phyloP scores from a whole-genome alignment of 2,113 vertebrate species.

The Isichthys henryi region DNA sequence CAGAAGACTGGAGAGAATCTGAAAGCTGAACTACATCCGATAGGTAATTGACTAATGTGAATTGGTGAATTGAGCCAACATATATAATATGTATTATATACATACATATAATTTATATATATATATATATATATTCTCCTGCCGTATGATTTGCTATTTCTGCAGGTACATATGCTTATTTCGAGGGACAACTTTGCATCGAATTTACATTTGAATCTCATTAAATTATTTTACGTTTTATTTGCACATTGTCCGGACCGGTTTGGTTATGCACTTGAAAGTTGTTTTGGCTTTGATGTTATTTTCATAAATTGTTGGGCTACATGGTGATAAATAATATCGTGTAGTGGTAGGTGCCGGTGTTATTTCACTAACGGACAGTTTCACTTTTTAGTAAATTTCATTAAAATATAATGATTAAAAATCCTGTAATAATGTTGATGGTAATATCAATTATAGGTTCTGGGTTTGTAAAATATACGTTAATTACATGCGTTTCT shows the following conservation, averaged over 20 bases:
- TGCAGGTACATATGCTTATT: neutral
- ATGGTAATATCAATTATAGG: neutral
- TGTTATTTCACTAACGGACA: neutral
- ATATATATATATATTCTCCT: neutral
- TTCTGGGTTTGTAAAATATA: neutral
- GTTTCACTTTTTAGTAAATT: neutral
- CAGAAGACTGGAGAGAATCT: conserved; percentile 13
- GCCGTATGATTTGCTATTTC: neutral
- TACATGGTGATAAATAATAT: neutral
- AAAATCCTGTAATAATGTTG: neutral
- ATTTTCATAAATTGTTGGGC: neutral
- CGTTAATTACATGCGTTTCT: neutral
- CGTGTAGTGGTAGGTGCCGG: neutral
- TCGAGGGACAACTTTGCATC: neutral
- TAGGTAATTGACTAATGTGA: neutral
- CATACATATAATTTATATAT: neutral
- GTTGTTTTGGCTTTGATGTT: neutral
- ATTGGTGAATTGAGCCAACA: neutral
- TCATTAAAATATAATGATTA: neutral
- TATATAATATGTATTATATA: too few species aligned
- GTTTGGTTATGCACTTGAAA: neutral
- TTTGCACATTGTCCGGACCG: neutral
- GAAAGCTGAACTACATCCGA: neutral
- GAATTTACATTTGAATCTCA: neutral
- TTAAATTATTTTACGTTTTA: neutral